Evolutionary conservation across 2,797 vertebrate species (phyloP).

Genomic region (Onychomys torridus): DNA sequence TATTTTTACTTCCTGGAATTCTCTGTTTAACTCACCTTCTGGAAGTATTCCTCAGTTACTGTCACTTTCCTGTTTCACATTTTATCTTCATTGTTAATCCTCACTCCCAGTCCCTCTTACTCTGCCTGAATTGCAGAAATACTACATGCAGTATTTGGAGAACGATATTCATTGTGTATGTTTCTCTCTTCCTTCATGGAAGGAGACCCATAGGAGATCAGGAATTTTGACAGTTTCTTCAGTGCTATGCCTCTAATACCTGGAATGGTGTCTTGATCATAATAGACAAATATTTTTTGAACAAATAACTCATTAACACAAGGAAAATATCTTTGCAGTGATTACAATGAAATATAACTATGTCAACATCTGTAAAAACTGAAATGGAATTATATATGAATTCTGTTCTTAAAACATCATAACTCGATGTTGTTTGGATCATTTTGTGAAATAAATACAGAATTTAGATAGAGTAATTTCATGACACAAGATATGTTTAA

Average conservation of each 20-base stretch:
- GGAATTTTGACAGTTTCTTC: background rate
- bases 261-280: background rate
- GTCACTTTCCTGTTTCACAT: background rate
- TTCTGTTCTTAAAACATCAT: slow-evolving; percentile 25
- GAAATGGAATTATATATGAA: background rate
- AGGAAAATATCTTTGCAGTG: slow-evolving; percentile 4
- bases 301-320: background rate
- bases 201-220: background rate
- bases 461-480: slow-evolving; percentile 7
- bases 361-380: slow-evolving; percentile 12
- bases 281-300: background rate
- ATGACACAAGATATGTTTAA: background rate
- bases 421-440: background rate
- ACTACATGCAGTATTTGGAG: background rate
- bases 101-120: background rate
- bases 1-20: background rate
- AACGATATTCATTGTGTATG: background rate
- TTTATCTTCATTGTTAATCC: background rate
- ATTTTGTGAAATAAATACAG: background rate
- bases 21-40: background rate
- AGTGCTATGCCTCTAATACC: background rate
- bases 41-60: background rate
- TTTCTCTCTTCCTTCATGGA: background rate
- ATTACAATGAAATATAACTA: slow-evolving; percentile 7
- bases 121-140: background rate